Conservation (phyloP, 2,113 vertebrate genomes). For the sheep (Ovis aries) region DNA sequence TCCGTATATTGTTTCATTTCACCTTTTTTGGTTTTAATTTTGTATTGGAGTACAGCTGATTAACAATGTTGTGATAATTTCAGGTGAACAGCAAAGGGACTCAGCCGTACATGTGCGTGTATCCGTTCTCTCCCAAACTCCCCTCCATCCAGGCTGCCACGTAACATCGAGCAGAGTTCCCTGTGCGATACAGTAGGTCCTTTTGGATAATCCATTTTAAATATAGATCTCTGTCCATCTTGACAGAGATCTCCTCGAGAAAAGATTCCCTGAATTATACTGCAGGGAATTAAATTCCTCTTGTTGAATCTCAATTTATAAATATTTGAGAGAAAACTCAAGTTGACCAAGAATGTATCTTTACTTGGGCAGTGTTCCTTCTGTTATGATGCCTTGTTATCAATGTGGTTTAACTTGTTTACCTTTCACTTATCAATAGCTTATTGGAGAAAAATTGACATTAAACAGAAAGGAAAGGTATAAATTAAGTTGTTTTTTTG, state of each 20-base stretch:
- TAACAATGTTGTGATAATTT: neutral
- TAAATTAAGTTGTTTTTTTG: neutral
- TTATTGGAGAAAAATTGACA: neutral
- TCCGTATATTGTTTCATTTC: neutral
- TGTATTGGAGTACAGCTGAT: neutral
- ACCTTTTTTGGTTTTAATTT: neutral
- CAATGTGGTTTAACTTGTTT: neutral
- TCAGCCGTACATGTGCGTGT: neutral
- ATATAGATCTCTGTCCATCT: neutral
- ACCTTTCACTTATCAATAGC: neutral
- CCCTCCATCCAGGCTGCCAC: neutral
- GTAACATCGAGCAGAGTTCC: neutral
- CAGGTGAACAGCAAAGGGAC: neutral
- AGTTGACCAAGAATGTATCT: neutral
- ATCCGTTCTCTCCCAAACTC: neutral
- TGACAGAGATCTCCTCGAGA: constrained; percentile 46
- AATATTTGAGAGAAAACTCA: neutral
- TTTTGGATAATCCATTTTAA: neutral
- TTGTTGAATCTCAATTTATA: neutral
- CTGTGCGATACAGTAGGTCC: neutral
- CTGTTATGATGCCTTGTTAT: neutral
- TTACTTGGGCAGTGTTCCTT: neutral
- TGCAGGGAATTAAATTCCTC: constrained; percentile 38
- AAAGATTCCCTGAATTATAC: constrained; percentile 49
- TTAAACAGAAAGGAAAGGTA: neutral